These are phyloP conservation scores for Paedocypris sp. DNA, from an alignment of 2,113 vertebrate genomes.

Conservation along the genomic window DNA sequence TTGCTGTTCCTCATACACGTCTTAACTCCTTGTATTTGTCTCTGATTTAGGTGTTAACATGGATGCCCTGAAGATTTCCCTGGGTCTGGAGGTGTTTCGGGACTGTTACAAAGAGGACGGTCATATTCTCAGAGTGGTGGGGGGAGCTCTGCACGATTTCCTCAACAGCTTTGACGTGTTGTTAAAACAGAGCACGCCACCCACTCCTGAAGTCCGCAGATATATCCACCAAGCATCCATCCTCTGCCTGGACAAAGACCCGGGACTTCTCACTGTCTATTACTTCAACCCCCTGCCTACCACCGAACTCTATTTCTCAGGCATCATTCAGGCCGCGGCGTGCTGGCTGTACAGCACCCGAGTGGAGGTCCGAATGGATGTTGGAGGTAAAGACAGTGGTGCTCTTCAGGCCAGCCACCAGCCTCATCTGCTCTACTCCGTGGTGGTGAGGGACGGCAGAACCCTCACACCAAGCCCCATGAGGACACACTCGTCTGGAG, in stretches of 20 bases:
- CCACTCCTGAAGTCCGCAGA: slow-evolving; percentile 44
- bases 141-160: slow-evolving; percentile 92
- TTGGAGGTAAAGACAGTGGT: slow-evolving; percentile 65
- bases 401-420: slow-evolving; percentile 74
- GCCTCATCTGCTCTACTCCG: slow-evolving; percentile 79
- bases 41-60: slow-evolving; percentile 62
- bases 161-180: slow-evolving; percentile 94
- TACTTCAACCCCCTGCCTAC: slow-evolving; percentile 82
- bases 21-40: not conserved
- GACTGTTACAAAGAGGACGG: slow-evolving; percentile 91
- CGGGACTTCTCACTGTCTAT: slow-evolving; percentile 80
- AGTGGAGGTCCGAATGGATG: slow-evolving; percentile 75
- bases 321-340: slow-evolving; percentile 87
- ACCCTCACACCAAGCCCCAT: slow-evolving; percentile 76
- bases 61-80: slow-evolving; percentile 66
- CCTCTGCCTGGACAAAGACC: slow-evolving; percentile 89
- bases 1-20: not conserved
- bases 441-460: slow-evolving; percentile 71
- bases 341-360: slow-evolving; percentile 72
- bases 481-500: slow-evolving; percentile 77
- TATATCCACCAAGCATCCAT: slow-evolving; percentile 79
- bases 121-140: slow-evolving; percentile 83
- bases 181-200: slow-evolving; percentile 73
- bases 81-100: slow-evolving; percentile 87
- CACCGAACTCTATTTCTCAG: slow-evolving; percentile 81